phyloP scores from a whole-genome alignment of 1,140 invertebrate species.

The Drosophila orena region DNA sequence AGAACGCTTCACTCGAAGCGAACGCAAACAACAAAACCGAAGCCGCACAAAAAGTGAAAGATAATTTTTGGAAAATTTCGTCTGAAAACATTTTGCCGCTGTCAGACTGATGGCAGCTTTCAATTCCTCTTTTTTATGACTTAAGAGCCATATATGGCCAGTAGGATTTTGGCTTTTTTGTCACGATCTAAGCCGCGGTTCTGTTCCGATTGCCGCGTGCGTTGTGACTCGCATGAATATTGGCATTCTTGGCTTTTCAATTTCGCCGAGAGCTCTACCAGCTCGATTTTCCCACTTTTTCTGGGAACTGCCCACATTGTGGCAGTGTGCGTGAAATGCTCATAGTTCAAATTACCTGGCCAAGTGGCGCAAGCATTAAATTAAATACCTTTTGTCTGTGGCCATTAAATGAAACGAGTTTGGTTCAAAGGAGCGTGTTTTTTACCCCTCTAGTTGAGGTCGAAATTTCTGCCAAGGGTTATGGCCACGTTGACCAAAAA shows the following conservation, averaged over 20 bases:
- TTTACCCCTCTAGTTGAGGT: background rate
- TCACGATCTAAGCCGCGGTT: conserved; percentile 71
- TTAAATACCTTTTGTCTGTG: conserved; percentile 80
- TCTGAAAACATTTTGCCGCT: conserved; percentile 51
- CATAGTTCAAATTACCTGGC: conserved; percentile 76
- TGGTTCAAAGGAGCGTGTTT: background rate
- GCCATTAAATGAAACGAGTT: conserved; percentile 67
- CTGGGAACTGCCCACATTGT: conserved; percentile 17
- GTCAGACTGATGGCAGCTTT: conserved; percentile 28
- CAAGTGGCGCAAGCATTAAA: conserved; percentile 73
- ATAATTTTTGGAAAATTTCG: conserved; percentile 69
- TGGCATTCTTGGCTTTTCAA: conserved; percentile 65
- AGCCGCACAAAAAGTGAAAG: conserved; percentile 55
- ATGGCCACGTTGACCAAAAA: conserved; percentile 27
- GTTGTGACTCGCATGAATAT: conserved; percentile 72
- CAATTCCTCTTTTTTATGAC: conserved; percentile 57
- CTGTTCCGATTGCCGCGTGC: conserved; percentile 30
- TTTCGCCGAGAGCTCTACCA: conserved; percentile 32
- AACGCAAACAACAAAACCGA: conserved; percentile 19
- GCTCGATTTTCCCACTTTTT: background rate
- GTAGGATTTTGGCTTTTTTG: conserved; percentile 67
- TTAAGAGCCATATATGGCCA: conserved; percentile 26
- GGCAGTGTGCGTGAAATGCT: conserved; percentile 37
- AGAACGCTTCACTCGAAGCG: conserved; percentile 38
- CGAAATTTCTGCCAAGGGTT: conserved; percentile 1